Conservation (phyloP, 2,113 vertebrate genomes). For the Gavialis gangeticus region DNA sequence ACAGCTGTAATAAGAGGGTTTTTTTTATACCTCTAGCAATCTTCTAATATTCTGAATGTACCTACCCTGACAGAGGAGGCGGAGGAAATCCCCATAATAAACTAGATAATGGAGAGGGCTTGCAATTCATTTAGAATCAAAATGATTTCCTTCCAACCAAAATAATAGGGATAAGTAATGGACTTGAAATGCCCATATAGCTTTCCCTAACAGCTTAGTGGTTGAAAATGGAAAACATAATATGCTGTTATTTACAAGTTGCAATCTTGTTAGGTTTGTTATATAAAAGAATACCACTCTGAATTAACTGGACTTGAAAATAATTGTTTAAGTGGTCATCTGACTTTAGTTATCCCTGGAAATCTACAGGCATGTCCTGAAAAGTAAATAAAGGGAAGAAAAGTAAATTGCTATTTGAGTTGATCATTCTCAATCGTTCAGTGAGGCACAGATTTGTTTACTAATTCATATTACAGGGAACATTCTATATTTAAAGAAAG, state of each 20-base stretch:
- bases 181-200: background rate
- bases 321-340: background rate
- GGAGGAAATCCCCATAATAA: background rate
- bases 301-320: background rate
- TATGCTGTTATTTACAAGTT: background rate
- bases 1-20: background rate
- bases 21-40: background rate
- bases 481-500: background rate
- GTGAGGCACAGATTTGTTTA: background rate
- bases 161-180: background rate
- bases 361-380: background rate
- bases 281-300: background rate
- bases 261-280: background rate
- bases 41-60: background rate
- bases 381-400: background rate
- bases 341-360: background rate
- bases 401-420: background rate
- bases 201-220: background rate
- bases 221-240: background rate
- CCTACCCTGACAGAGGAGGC: background rate
- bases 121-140: background rate
- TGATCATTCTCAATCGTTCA: background rate
- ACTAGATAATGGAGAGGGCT: background rate
- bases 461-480: background rate
- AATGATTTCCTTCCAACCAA: background rate